Evolutionary conservation across 2,888 invertebrate species (phyloP), one percentile per base, ranked within the genome.

Genomic region (Lasioglossum pauxillum): DNA sequence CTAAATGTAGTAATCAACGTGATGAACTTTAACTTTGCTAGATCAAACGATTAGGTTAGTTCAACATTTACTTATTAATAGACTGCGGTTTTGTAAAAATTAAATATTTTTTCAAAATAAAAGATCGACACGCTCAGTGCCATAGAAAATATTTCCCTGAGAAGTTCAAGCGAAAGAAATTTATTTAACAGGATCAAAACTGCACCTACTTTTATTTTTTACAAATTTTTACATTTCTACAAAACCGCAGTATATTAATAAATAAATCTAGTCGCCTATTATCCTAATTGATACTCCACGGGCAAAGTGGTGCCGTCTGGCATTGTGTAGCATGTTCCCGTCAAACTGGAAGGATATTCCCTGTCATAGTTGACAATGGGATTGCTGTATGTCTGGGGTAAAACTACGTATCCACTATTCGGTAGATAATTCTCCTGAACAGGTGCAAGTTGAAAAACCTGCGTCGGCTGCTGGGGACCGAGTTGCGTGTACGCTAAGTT

Each of bases 241-340:
- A 12, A 57, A 10, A 57, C n/a, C n/a, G 49, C 49, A 23, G 49
- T 23, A 0, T 53, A 23, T 53, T 12, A 78, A 88, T 78, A 86
- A 77, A 78, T 88, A 82, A 76, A 10, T 83, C 23, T 44, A 64
- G 8, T 76, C 44, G 35, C n/a, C 14, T 31, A 35, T 53, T 49
- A 41, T 19, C 1, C 14, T 3, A 75, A 23, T 5, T 67, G 57
- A 23, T 78, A 84, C 41, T 27, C 16, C 19, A 35, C 19, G 1
- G 57, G 5, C 38, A 72, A 78, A 2, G 19, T 19, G 7, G n/a
- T 57, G 10, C 16, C 7, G 1, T 44, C 49, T 31, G 76, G 35
- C 46, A 78, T 44, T 44, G 44, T 60, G 41, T 79, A 83, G 14
- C 4, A 64, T 0, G 35, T 8, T 69, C 19, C 0, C 60, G 35